Conservation (phyloP, 2,888 invertebrate species). For the Ennomos quercinarius region DNA sequence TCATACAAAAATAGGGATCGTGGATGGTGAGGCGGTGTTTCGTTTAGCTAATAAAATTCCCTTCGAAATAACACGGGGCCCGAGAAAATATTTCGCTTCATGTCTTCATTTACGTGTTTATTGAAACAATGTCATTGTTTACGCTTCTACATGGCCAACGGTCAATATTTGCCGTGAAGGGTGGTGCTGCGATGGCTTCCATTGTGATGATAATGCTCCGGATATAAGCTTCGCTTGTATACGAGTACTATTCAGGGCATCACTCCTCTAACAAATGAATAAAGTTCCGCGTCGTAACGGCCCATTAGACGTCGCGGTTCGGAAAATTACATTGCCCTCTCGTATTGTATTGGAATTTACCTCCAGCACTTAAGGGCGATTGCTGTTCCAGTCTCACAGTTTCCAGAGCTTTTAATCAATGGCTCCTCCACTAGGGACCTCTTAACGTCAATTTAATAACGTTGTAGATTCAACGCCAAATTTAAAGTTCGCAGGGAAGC, state of each 20-base stretch:
- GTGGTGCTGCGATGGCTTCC: conserved; percentile 44
- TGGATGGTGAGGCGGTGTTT: conserved; percentile 4
- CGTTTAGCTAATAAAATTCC: conserved; percentile 30
- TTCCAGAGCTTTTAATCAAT: conserved; percentile 66
- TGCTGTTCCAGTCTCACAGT: conserved; percentile 45
- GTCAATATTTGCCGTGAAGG: conserved; percentile 58
- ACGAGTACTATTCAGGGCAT: conserved; percentile 20
- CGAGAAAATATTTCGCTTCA: conserved; percentile 33
- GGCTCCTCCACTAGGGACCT: conserved; percentile 53
- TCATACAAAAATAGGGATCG: conserved; percentile 11
- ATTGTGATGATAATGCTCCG: conserved; percentile 59
- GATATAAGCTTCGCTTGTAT: conserved; percentile 35
- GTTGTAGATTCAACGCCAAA: conserved; percentile 56
- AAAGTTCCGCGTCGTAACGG: conserved; percentile 63
- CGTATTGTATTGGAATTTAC: conserved; percentile 68
- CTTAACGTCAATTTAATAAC: conserved; percentile 68
- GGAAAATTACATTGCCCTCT: conserved; percentile 63
- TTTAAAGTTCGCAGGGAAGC: conserved; percentile 47
- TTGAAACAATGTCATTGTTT: conserved; percentile 49
- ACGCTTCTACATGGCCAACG: conserved; percentile 47
- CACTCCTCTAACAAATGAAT: conserved; percentile 54
- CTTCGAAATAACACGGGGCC: conserved; percentile 26
- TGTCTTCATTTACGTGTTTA: conserved; percentile 47
- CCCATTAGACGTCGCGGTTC: conserved; percentile 62
- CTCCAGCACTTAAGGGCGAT: conserved; percentile 50